Conservation (phyloP, 64 coral and sea anemone species). For the Hydrozoanthus tunicans region DNA sequence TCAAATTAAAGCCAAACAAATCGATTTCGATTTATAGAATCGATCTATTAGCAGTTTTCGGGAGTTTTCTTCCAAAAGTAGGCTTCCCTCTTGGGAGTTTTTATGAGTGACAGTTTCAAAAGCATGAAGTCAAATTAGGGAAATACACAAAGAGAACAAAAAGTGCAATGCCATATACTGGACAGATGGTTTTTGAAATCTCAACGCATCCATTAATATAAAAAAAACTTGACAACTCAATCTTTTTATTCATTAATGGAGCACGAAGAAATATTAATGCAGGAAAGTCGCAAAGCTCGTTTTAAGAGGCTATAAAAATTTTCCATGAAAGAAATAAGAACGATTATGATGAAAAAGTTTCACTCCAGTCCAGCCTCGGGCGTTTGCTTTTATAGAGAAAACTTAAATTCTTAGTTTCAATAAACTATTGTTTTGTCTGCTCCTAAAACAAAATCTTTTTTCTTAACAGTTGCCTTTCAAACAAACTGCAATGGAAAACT, state of each 20-base stretch:
- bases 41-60: neutral
- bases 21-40: neutral
- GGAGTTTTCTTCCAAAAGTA: neutral
- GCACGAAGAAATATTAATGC: neutral
- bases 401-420: slow-evolving; percentile 6
- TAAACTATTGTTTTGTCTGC: neutral
- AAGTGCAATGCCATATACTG: neutral
- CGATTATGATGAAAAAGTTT: no score
- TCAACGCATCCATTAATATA: neutral
- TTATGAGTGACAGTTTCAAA: slow-evolving; percentile 7
- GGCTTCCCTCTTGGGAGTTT: neutral
- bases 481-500: neutral
- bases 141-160: slow-evolving; percentile 38
- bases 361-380: neutral
- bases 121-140: neutral
- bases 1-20: slow-evolving; percentile 9
- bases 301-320: neutral
- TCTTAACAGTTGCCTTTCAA: neutral
- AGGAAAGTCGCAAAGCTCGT: neutral
- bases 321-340: no score
- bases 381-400: neutral
- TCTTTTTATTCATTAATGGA: neutral
- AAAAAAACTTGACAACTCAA: neutral
- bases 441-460: neutral
- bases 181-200: slow-evolving; percentile 36